These are phyloP conservation scores for Patagioenas fasciata DNA, from an alignment of 2,113 vertebrate species.

Conservation along the genomic window DNA sequence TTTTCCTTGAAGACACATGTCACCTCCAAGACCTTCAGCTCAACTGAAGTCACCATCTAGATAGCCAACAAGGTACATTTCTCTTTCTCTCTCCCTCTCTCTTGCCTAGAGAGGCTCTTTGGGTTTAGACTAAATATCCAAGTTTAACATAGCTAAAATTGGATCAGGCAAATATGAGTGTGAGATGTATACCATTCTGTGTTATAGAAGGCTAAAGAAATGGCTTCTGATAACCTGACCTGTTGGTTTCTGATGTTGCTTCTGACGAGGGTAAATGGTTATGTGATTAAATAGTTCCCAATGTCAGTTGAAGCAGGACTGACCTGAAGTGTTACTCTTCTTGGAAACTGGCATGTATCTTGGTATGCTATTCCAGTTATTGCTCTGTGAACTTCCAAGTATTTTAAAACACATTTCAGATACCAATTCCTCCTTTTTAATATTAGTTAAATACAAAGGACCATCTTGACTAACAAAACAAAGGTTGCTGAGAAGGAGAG, in stretches of 20 bases:
- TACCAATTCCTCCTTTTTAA: not conserved
- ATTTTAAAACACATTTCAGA: not conserved
- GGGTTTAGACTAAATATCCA: not conserved
- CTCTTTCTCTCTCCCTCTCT: not conserved
- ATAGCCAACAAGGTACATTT: not conserved
- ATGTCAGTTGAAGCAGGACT: not conserved
- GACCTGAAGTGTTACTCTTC: not conserved
- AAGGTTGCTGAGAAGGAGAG: slow-evolving; percentile 12
- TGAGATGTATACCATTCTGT: not conserved
- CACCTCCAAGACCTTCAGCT: not conserved
- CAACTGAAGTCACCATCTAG: not conserved
- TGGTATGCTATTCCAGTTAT: not conserved
- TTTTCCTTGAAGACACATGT: not conserved
- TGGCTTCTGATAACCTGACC: not conserved
- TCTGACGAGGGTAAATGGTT: not conserved
- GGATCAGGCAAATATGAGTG: not conserved
- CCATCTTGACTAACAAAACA: not conserved
- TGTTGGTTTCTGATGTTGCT: not conserved
- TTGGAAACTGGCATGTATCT: not conserved
- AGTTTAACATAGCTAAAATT: not conserved
- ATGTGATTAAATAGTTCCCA: not conserved
- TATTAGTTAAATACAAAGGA: not conserved
- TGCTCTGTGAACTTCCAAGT: not conserved
- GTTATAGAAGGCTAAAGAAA: not conserved
- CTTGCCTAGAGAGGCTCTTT: not conserved